These are phyloP conservation scores for Drosophila niveifrons DNA, from an alignment of 2,888 invertebrate species.

Conservation along the genomic window DNA sequence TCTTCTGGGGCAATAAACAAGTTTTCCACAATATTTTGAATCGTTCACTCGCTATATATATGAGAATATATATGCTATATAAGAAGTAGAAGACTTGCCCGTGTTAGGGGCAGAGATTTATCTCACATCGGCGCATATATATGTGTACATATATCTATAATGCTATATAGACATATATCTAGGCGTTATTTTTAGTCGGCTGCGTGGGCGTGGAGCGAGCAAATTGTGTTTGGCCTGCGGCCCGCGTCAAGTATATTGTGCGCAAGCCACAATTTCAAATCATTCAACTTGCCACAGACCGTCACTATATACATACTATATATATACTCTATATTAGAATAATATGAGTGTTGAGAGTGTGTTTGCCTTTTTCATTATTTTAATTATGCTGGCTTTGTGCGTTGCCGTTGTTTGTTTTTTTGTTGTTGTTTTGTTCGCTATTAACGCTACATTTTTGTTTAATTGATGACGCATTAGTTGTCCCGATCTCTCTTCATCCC, in stretches of 20 bases:
- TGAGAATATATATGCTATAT: background rate
- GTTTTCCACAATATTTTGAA: conserved; percentile 43
- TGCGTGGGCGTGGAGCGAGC: conserved; percentile 66
- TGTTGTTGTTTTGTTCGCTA: conserved; percentile 45
- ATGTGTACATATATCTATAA: background rate
- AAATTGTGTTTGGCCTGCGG: conserved; percentile 59
- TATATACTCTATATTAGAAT: no score
- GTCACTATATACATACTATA: conserved; percentile 19
- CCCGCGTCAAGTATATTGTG: conserved; percentile 66
- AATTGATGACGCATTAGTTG: conserved; percentile 74
- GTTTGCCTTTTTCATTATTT: conserved; percentile 54
- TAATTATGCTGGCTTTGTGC: conserved; percentile 51
- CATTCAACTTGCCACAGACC: conserved; percentile 37
- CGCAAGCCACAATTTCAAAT: conserved; percentile 50
- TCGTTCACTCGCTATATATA: conserved; percentile 42
- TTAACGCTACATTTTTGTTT: conserved; percentile 78
- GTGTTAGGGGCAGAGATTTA: conserved; percentile 34
- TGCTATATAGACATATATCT: conserved; percentile 14
- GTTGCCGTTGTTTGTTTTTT: conserved; percentile 20
- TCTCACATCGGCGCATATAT: conserved; percentile 23
- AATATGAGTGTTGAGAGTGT: background rate
- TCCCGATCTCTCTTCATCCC: background rate
- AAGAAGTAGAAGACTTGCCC: conserved; percentile 33
- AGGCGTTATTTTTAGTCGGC: conserved; percentile 65
- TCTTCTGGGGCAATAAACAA: conserved; percentile 24